phyloP scores from a whole-genome alignment of 2,888 invertebrate genomes.

The Lymantria dispar region DNA sequence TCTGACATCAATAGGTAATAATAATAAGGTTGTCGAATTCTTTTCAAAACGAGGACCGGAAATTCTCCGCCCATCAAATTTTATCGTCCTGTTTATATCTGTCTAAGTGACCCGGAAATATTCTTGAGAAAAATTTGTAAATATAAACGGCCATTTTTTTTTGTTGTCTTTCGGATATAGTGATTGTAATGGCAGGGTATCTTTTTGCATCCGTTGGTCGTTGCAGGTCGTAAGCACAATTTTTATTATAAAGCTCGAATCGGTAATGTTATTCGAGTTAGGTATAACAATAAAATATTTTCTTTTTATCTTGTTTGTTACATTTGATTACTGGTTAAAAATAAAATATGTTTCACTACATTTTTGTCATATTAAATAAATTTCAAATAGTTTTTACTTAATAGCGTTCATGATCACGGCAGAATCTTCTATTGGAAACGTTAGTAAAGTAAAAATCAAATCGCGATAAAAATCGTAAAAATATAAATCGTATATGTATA shows the following conservation, averaged over 20 bases:
- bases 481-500: no score
- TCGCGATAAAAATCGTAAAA: no score
- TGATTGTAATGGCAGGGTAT: neutral
- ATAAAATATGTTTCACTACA: no score
- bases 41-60: constrained; percentile 17
- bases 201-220: neutral
- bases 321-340: no score
- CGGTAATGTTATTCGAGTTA: neutral
- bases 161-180: neutral
- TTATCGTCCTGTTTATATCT: constrained; percentile 23
- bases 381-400: no score
- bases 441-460: no score
- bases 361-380: no score
- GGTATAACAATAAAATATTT: no score
- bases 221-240: neutral
- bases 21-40: constrained; percentile 22
- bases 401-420: no score
- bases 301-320: no score
- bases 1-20: constrained; percentile 21
- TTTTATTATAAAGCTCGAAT: neutral
- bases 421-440: no score
- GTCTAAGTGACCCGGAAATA: constrained; percentile 14
- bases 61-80: constrained; percentile 28
- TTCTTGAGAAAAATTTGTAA: constrained; percentile 8
- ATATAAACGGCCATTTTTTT: neutral